A percentile compares a stretch with the other conserved stretches of the same genome.
phyloP scores from a whole-genome alignment of 2,113 vertebrate genomes.

The Octodon degus region DNA sequence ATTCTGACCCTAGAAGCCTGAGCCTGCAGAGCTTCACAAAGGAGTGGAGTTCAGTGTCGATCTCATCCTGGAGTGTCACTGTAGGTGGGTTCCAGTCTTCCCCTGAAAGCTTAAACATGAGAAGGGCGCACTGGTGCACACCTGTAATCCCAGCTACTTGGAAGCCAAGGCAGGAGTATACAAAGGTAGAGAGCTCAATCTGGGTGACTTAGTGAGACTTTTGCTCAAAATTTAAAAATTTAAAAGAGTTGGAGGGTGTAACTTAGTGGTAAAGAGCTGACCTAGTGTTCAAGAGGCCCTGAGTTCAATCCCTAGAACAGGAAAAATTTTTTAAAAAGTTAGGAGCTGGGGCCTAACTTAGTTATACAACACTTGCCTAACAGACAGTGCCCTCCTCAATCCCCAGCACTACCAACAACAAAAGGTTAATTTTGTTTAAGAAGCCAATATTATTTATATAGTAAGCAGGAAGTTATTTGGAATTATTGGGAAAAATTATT shows the following conservation, averaged over 20 bases:
- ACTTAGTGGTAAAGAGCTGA: background rate
- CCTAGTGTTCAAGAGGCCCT: background rate
- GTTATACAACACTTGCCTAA: background rate
- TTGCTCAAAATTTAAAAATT: background rate
- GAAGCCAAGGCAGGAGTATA: background rate
- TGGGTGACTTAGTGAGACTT: background rate
- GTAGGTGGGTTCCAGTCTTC: background rate
- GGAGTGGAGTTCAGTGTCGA: background rate
- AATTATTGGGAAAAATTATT: background rate
- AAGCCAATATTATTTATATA: constrained; percentile 19
- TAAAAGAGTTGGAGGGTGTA: background rate
- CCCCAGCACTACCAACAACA: background rate
- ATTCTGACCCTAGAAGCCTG: background rate
- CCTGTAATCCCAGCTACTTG: background rate
- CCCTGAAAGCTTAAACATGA: background rate
- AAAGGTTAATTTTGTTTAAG: background rate
- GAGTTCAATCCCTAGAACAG: background rate
- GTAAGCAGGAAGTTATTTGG: constrained; percentile 18
- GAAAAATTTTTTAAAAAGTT: background rate
- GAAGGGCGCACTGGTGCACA: background rate
- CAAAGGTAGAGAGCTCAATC: background rate
- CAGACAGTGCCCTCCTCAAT: background rate
- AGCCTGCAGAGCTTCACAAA: background rate
- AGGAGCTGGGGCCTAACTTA: background rate
- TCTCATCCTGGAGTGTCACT: background rate